Percentiles rank a stretch among this genome's conserved stretches.
phyloP scores from a whole-genome alignment of 2,797 vertebrate species.

The Lates japonicus region DNA sequence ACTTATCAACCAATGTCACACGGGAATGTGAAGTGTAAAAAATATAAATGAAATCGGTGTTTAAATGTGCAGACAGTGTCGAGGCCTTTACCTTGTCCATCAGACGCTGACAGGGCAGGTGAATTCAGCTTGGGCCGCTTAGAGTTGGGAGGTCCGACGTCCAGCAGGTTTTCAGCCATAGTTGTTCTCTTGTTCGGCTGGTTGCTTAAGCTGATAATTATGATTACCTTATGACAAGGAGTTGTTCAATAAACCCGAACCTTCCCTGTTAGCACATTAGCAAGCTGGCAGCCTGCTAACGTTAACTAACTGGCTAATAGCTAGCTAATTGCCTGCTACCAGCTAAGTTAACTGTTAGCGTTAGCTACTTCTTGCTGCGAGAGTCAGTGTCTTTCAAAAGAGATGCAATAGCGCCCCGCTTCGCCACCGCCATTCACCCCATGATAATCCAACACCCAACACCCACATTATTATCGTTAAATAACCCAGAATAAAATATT shows the following conservation, averaged over 20 bases:
- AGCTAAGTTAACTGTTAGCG: conserved; percentile 77
- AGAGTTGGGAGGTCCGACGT: conserved; percentile 95
- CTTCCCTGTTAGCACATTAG: conserved; percentile 80
- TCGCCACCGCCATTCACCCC: conserved; percentile 91
- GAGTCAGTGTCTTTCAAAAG: conserved; percentile 83
- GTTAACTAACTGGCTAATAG: conserved; percentile 80
- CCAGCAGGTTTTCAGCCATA: conserved; percentile 98
- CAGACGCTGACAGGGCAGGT: conserved; percentile 93
- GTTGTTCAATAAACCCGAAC: conserved; percentile 50
- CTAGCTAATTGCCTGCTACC: conserved; percentile 80
- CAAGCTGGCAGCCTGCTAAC: conserved; percentile 78
- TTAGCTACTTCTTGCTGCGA: conserved; percentile 76
- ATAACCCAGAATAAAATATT: conserved; percentile 76
- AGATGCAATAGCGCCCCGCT: conserved; percentile 95
- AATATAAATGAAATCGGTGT: background rate
- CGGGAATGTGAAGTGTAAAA: fast-evolving
- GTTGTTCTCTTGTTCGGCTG: conserved; percentile 45
- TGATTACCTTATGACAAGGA: conserved; percentile 41
- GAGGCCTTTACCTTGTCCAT: conserved; percentile 94
- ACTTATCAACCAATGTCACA: background rate
- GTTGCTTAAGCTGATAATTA: conserved; percentile 39
- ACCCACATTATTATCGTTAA: conserved; percentile 89
- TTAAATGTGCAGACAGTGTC: conserved; percentile 30
- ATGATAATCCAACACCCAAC: conserved; percentile 91
- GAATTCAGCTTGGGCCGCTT: conserved; percentile 98